These are phyloP conservation scores for Atrichornis clamosus DNA, from an alignment of 2,113 vertebrate species.

Conservation along the genomic window DNA sequence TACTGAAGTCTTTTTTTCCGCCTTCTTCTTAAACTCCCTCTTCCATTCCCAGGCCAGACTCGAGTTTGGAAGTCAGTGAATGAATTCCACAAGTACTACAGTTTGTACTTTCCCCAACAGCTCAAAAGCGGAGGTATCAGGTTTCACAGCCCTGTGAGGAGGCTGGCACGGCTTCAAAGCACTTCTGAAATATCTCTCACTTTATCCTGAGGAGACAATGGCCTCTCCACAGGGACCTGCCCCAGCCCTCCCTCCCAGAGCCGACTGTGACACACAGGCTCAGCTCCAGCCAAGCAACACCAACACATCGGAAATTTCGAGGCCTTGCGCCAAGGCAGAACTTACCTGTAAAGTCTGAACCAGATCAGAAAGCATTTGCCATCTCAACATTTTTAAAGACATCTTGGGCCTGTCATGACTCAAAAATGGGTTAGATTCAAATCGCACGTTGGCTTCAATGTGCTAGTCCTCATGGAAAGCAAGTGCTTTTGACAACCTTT, in stretches of 20 bases:
- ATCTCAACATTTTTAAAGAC: neutral
- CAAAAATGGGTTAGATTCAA: neutral
- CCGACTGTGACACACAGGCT: neutral
- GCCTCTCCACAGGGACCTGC: neutral
- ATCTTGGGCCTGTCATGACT: neutral
- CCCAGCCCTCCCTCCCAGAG: neutral
- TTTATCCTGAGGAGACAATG: slow-evolving; percentile 71
- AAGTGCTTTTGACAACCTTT: neutral
- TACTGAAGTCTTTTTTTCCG: neutral
- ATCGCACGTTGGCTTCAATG: neutral
- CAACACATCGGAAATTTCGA: neutral
- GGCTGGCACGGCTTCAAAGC: slow-evolving; percentile 77
- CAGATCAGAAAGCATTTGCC: neutral
- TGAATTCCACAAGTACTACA: slow-evolving; percentile 77
- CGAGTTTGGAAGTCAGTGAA: slow-evolving; percentile 73
- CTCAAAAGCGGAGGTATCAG: slow-evolving; percentile 72
- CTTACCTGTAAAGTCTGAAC: neutral
- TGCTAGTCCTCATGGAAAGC: neutral
- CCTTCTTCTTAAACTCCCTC: slow-evolving; percentile 9
- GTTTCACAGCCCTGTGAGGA: slow-evolving; percentile 72
- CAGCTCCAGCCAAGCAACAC: neutral
- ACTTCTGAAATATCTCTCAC: slow-evolving; percentile 69
- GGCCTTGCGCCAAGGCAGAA: neutral
- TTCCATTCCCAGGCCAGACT: slow-evolving; percentile 55
- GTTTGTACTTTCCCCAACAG: slow-evolving; percentile 70